A percentile compares a stretch with the other conserved stretches of the same genome.
Evolutionary conservation across 2,797 vertebrate genomes (phyloP).

Genomic region (Microctenopoma stevenorrisi): DNA sequence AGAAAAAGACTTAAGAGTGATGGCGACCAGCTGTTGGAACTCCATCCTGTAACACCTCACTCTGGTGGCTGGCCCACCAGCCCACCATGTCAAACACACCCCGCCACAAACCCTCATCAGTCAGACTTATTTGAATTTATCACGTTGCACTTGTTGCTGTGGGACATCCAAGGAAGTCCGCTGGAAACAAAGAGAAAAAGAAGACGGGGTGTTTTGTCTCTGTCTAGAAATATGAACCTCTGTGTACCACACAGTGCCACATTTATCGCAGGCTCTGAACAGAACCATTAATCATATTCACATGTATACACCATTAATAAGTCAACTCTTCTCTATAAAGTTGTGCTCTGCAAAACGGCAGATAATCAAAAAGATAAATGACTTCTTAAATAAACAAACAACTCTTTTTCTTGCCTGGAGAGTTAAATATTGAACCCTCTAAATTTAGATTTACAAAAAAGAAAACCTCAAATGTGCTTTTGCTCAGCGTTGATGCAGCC

Average conservation of each 20-base stretch:
- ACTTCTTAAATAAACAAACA: conserved; percentile 23
- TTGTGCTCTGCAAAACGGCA: conserved; percentile 9
- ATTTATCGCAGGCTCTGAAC: conserved; percentile 3
- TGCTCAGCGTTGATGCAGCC: neutral
- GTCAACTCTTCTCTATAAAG: conserved; percentile 1
- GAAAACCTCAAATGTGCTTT: neutral
- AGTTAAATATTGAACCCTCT: conserved; percentile 7
- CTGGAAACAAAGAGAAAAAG: conserved; percentile 33
- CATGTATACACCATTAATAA: conserved; percentile 25
- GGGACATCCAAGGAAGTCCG: conserved; percentile 33
- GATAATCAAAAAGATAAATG: conserved; percentile 17
- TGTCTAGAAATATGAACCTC: conserved; percentile 38
- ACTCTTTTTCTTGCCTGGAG: neutral
- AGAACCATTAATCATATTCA: conserved; percentile 50
- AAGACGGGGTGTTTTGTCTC: conserved; percentile 18
- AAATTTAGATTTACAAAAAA: conserved; percentile 9
- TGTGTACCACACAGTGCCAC: conserved; percentile 11
- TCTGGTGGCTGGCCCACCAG: conserved; percentile 35
- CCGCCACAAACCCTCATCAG: conserved; percentile 46
- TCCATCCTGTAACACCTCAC: conserved; percentile 46
- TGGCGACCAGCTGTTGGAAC: conserved; percentile 62
- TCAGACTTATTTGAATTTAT: conserved; percentile 50
- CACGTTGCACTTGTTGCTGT: conserved; percentile 49
- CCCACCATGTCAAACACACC: conserved; percentile 53
- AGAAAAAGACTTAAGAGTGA: conserved; percentile 22